Conservation (phyloP, 1,140 invertebrate species). For the Drosophila prosaltans region DNA sequence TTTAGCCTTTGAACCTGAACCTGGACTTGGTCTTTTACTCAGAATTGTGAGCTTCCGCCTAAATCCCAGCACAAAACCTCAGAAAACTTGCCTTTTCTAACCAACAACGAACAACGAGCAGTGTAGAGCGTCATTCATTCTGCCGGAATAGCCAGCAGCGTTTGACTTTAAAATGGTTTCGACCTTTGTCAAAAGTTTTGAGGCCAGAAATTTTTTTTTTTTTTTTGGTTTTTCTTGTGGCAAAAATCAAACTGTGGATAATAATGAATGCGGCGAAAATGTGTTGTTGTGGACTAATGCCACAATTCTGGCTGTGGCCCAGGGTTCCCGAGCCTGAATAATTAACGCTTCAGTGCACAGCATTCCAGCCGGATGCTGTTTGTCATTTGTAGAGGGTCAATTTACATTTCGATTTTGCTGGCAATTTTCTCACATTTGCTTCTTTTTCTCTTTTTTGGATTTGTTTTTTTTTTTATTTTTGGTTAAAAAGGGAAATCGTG, state of each 20-base stretch:
- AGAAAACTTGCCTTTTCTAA: constrained; percentile 57
- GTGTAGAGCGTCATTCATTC: constrained; percentile 63
- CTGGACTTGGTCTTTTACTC: constrained; percentile 19
- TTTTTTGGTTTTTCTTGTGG: constrained; percentile 27
- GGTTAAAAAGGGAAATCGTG: constrained; percentile 18
- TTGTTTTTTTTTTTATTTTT: constrained; percentile 15
- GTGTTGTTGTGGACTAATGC: constrained; percentile 48
- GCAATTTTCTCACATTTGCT: constrained; percentile 24
- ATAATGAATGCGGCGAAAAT: constrained; percentile 71
- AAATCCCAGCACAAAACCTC: constrained; percentile 66
- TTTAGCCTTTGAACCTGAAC: constrained; percentile 54
- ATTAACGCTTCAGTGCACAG: constrained; percentile 69
- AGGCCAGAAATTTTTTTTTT: constrained; percentile 50
- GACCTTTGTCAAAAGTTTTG: constrained; percentile 77
- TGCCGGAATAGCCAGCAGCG: constrained; percentile 67
- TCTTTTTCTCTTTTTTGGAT: constrained; percentile 18
- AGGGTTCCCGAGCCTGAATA: constrained; percentile 53
- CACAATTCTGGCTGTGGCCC: constrained; percentile 1
- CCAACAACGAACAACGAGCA: background rate
- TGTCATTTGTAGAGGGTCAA: constrained; percentile 60
- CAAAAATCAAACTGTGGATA: constrained; percentile 72
- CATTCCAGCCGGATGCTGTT: constrained; percentile 36
- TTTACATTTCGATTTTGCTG: constrained; percentile 70
- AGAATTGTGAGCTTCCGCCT: constrained; percentile 29
- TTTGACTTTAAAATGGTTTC: constrained; percentile 76